Percentiles rank a stretch among this genome's conserved stretches.
phyloP scores from a whole-genome alignment of 2,888 invertebrate genomes.

The Apotomis betuletana region DNA sequence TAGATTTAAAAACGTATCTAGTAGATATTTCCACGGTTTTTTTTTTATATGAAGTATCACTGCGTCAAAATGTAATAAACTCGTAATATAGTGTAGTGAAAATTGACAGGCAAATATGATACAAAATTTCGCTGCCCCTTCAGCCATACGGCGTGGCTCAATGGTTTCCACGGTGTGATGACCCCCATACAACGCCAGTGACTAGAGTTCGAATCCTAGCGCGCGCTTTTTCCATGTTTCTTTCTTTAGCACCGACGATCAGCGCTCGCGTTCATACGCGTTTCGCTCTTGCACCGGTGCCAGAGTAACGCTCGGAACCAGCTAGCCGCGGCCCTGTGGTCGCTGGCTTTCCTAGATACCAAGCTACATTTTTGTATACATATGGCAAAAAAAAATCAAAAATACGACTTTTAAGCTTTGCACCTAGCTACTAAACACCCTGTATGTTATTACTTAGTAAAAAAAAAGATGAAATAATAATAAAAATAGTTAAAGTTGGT shows the following conservation, averaged over 20 bases:
- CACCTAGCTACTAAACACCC: no score
- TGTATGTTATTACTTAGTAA: no score
- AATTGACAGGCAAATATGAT: slow-evolving; percentile 13
- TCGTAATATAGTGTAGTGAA: neutral
- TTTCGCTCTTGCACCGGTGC: slow-evolving; percentile 63
- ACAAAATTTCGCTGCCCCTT: slow-evolving; percentile 6
- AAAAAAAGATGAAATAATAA: no score
- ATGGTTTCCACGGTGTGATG: neutral
- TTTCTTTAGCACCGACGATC: slow-evolving; percentile 57
- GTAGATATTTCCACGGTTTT: no score
- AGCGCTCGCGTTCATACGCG: slow-evolving; percentile 51
- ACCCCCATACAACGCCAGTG: neutral
- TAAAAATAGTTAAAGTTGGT: no score
- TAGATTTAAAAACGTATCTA: no score
- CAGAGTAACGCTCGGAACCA: slow-evolving; percentile 56
- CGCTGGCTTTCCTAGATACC: slow-evolving; percentile 65
- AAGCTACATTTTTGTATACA: slow-evolving; percentile 51
- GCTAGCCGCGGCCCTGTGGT: slow-evolving; percentile 51
- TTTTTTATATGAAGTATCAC: no score
- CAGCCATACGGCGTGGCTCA: slow-evolving; percentile 11
- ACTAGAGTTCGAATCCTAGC: slow-evolving; percentile 28
- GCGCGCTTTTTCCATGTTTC: slow-evolving; percentile 29
- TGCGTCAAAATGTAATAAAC: no score
- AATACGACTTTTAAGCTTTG: no score
- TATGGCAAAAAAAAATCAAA: no score